These are phyloP conservation scores for Anguilla obscura DNA, from an alignment of 2,797 vertebrate species.

Conservation along the genomic window DNA sequence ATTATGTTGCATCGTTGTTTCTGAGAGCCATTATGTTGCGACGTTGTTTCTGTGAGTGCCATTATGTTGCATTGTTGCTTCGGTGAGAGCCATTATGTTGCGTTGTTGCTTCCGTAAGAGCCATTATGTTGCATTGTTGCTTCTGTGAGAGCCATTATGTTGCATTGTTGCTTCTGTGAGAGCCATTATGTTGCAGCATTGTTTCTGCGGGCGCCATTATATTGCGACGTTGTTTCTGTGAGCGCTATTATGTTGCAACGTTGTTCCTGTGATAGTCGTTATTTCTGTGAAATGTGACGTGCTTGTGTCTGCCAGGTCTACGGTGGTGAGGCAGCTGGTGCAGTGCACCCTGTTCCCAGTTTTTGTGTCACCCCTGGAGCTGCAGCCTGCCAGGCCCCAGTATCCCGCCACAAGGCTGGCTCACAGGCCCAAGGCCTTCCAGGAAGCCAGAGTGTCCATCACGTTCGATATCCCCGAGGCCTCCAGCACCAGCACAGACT, in stretches of 20 bases:
- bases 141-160: neutral
- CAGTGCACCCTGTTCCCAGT: conserved; percentile 52
- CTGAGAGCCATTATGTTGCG: neutral
- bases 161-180: neutral
- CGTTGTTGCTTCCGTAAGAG: too few relatives aligned
- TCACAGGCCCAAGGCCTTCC: conserved; percentile 15
- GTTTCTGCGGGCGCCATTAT: neutral
- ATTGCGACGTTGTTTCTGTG: neutral
- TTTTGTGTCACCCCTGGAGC: conserved; percentile 39
- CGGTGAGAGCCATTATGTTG: too few relatives aligned
- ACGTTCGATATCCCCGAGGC: conserved; percentile 38
- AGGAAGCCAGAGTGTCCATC: conserved; percentile 43
- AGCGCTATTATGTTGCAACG: neutral
- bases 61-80: too few relatives aligned
- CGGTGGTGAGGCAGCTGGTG: conserved; percentile 17
- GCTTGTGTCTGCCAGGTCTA: conserved; percentile 46
- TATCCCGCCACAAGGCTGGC: conserved; percentile 32
- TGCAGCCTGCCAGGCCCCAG: conserved; percentile 40
- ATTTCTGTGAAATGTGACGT: neutral
- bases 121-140: too few relatives aligned
- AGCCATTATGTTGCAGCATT: too few relatives aligned
- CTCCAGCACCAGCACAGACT: conserved; percentile 29
- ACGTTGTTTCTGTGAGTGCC: too few relatives aligned
- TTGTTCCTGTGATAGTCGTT: neutral
- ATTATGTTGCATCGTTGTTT: neutral